Percentiles rank a stretch among this genome's conserved stretches.
These are phyloP conservation scores for Aphyosemion australe DNA, from an alignment of 2,113 vertebrate species.

Conservation along the genomic window DNA sequence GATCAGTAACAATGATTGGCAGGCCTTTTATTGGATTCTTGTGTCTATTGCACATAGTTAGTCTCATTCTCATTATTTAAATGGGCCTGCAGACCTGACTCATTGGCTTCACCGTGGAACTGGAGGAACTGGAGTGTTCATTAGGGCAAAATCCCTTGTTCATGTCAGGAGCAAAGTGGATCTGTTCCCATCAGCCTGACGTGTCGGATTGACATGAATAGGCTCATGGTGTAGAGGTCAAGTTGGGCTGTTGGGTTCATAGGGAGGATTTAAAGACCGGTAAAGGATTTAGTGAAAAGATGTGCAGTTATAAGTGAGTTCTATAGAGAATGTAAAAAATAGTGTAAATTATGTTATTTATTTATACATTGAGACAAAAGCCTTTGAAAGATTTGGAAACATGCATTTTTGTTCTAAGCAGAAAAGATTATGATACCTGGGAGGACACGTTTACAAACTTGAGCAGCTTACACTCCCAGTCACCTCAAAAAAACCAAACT, in stretches of 20 bases:
- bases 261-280: conserved; percentile 56
- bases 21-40: conserved; percentile 57
- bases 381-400: too few relatives aligned
- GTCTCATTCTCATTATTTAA: conserved; percentile 68
- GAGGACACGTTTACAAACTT: not conserved
- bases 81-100: conserved; percentile 56
- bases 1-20: conserved; percentile 65
- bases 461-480: not conserved
- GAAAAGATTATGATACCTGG: not conserved
- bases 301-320: not conserved
- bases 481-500: not conserved
- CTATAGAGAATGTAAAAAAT: too few relatives aligned
- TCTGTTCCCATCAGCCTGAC: conserved; percentile 61
- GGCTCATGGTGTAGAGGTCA: conserved; percentile 73
- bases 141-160: conserved; percentile 69
- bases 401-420: too few relatives aligned
- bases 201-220: conserved; percentile 72
- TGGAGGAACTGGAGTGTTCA: conserved; percentile 69
- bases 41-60: conserved; percentile 62
- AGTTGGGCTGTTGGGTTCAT: conserved; percentile 62
- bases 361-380: too few relatives aligned
- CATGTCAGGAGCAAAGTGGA: conserved; percentile 70
- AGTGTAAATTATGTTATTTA: too few relatives aligned
- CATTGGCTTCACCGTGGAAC: conserved; percentile 45
- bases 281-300: conserved; percentile 14